Conservation (phyloP, 2,888 invertebrate species). For the Trichopria drosophilae region DNA sequence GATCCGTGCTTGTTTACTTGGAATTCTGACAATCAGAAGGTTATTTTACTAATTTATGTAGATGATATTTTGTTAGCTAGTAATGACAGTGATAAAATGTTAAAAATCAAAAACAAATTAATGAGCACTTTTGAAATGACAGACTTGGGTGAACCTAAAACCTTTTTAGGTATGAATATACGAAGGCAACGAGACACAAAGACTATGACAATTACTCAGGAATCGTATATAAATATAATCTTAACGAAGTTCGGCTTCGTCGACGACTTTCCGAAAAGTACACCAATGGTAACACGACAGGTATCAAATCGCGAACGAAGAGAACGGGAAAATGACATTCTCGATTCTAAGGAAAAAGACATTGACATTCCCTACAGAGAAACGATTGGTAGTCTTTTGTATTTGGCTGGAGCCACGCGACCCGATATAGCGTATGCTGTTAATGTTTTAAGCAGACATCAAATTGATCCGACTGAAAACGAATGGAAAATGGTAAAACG, state of each 20-base stretch:
- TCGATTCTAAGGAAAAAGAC: constrained; percentile 7
- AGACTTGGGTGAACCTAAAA: constrained; percentile 1
- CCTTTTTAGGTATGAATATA: not conserved
- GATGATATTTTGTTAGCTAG: constrained; percentile 33
- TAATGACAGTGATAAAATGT: constrained; percentile 25
- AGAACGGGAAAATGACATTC: constrained; percentile 13
- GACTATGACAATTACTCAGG: constrained; percentile 4
- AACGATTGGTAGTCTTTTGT: constrained; percentile 33
- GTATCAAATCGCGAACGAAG: constrained; percentile 16
- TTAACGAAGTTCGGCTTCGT: constrained; percentile 18
- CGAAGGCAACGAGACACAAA: too few relatives aligned
- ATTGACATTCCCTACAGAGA: constrained; percentile 27
- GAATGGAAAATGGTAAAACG: constrained; percentile 34
- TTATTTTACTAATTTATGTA: constrained; percentile 31
- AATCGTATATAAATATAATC: constrained; percentile 6
- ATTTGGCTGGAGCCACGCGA: constrained; percentile 30
- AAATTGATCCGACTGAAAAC: constrained; percentile 29
- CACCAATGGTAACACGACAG: constrained; percentile 28
- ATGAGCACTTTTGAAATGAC: not conserved
- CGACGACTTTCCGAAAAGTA: not conserved
- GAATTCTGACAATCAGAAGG: constrained; percentile 24
- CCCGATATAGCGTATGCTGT: constrained; percentile 33
- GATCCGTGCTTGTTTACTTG: constrained; percentile 33
- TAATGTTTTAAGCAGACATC: constrained; percentile 32
- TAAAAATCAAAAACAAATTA: constrained; percentile 14